Conservation (phyloP, 2,797 vertebrate genomes). For the Cyprinella venusta region DNA sequence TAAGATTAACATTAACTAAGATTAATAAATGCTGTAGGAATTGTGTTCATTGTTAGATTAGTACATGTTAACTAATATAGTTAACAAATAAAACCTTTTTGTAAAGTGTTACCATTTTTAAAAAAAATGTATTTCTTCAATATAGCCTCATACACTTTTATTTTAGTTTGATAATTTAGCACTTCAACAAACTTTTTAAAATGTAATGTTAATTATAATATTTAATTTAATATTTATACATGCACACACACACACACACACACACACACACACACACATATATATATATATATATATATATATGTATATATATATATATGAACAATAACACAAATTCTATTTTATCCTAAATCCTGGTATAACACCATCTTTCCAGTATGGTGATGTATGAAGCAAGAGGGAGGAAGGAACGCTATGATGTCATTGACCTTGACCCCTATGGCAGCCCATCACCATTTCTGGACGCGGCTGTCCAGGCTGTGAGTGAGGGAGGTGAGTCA, state of each 20-base stretch:
- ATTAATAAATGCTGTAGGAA: too few relatives aligned
- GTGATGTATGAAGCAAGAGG: slow-evolving; percentile 87
- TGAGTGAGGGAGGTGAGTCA: slow-evolving; percentile 88
- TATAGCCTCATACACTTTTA: neutral
- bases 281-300: too few relatives aligned
- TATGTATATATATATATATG: too few relatives aligned
- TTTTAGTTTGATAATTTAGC: neutral
- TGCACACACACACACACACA: too few relatives aligned
- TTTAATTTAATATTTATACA: too few relatives aligned
- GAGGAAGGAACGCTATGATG: slow-evolving; percentile 81
- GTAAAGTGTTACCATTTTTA: neutral
- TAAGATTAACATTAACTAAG: neutral
- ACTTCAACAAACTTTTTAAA: too few relatives aligned
- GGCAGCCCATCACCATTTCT: slow-evolving; percentile 88
- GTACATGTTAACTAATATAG: too few relatives aligned
- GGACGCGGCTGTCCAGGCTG: slow-evolving; percentile 88
- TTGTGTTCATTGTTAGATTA: too few relatives aligned
- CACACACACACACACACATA: too few relatives aligned
- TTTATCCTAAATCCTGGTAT: neutral
- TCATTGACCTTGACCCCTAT: slow-evolving; percentile 93
- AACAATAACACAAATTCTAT: neutral
- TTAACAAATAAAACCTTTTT: neutral
- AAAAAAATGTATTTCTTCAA: neutral
- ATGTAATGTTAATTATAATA: too few relatives aligned
- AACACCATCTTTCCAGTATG: slow-evolving; percentile 74